phyloP scores from a whole-genome alignment of 2,113 vertebrate genomes.

The Syrrhaptes paradoxus region DNA sequence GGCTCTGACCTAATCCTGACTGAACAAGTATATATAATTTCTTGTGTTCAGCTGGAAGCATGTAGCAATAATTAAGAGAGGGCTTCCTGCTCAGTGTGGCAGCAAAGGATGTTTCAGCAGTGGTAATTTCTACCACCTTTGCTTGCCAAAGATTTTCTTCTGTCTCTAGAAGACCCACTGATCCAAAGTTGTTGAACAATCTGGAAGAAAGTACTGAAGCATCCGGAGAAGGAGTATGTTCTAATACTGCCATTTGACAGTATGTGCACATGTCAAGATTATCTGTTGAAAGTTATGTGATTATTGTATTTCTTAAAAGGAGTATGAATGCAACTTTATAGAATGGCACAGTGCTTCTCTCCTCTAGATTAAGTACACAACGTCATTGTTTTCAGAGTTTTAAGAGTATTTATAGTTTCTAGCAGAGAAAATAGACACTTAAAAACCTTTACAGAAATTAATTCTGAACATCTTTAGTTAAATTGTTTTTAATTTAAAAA shows the following conservation, averaged over 20 bases:
- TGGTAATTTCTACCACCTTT: background rate
- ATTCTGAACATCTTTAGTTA: background rate
- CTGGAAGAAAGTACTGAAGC: background rate
- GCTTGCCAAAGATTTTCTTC: background rate
- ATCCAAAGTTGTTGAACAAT: background rate
- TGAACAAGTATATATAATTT: background rate
- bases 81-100: background rate
- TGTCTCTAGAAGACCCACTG: background rate
- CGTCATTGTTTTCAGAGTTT: background rate
- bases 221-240: background rate
- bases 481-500: background rate
- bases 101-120: background rate
- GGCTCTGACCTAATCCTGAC: background rate
- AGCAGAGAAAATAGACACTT: background rate
- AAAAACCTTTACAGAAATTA: background rate
- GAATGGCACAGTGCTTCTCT: background rate
- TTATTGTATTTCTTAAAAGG: background rate
- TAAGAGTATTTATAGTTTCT: background rate
- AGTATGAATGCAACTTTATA: background rate
- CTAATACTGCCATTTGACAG: background rate
- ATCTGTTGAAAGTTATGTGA: background rate
- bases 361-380: background rate
- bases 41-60: background rate
- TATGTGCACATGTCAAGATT: background rate
- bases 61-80: background rate